These are phyloP conservation scores for Mylabris phalerata DNA, from an alignment of 1,140 invertebrate species.

Conservation along the genomic window DNA sequence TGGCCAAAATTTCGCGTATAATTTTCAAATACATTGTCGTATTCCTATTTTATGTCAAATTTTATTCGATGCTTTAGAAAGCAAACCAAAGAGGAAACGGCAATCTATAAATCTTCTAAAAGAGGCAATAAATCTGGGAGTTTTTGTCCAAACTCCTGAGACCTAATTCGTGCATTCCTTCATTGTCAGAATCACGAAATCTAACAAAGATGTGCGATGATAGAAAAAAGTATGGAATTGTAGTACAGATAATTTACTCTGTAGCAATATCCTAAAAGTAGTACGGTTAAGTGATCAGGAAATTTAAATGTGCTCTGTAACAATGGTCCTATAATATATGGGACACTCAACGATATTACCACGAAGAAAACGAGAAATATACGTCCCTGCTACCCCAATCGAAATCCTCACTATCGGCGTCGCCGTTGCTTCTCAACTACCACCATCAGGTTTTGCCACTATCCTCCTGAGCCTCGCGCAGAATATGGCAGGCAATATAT, in stretches of 20 bases:
- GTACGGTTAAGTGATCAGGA: conserved; percentile 14
- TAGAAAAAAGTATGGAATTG: neutral
- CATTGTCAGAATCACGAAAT: neutral
- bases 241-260: conserved; percentile 17
- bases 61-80: too few species aligned
- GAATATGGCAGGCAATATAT: conserved; percentile 41
- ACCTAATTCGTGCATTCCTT: neutral
- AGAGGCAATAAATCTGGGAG: conserved; percentile 10
- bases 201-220: conserved; percentile 1
- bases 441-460: neutral
- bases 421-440: conserved; percentile 3
- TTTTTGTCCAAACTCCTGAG: conserved; percentile 1
- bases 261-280: conserved; percentile 18
- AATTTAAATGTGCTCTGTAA: conserved; percentile 36
- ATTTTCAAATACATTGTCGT: neutral
- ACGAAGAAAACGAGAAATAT: neutral
- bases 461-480: conserved; percentile 13
- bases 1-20: neutral
- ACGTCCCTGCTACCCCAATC: conserved; percentile 1
- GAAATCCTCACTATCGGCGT: conserved; percentile 3
- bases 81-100: conserved; percentile 10
- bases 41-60: too few species aligned
- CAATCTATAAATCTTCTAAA: conserved; percentile 11
- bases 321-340: conserved; percentile 37
- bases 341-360: conserved; percentile 37